These are phyloP conservation scores for Lasioglossum villosulum DNA, from an alignment of 2,888 invertebrate species.

Conservation along the genomic window DNA sequence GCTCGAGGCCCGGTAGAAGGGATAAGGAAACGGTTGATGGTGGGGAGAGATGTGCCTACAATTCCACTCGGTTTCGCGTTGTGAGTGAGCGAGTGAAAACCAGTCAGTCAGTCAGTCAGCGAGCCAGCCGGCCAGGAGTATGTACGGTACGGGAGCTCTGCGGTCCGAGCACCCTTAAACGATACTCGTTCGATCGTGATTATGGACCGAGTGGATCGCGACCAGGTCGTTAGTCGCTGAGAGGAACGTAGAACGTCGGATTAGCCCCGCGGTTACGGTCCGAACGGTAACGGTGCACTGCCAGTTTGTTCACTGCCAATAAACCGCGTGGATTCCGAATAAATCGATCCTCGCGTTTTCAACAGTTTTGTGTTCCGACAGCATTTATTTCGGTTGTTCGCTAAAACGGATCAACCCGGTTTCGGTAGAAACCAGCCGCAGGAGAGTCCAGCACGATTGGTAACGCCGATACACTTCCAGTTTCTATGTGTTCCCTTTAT, in stretches of 20 bases:
- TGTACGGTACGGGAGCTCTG: conserved; percentile 49
- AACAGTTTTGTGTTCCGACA: conserved; percentile 5
- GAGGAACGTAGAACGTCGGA: conserved; percentile 2
- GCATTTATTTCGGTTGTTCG: conserved; percentile 35
- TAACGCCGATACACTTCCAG: conserved; percentile 10
- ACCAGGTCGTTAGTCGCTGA: conserved; percentile 26
- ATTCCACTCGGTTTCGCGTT: conserved; percentile 74
- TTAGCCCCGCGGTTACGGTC: neutral
- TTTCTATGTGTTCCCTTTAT: neutral
- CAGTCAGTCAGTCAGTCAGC: conserved; percentile 80
- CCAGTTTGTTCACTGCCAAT: conserved; percentile 55
- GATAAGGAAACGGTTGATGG: conserved; percentile 56
- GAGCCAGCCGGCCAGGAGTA: conserved; percentile 57
- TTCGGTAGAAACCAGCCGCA: neutral
- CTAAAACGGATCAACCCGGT: neutral
- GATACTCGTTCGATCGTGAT: conserved; percentile 41
- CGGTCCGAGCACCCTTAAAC: conserved; percentile 33
- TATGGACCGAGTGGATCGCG: conserved; percentile 38
- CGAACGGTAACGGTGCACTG: conserved; percentile 57
- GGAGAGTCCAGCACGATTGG: conserved; percentile 7
- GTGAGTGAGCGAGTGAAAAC: conserved; percentile 78
- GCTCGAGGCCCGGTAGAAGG: conserved; percentile 44
- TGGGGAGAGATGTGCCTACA: conserved; percentile 69
- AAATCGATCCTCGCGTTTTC: neutral
- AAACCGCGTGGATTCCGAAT: conserved; percentile 8